Base-by-base conservation (phyloP, 2,797 vertebrate genomes). In the Lindbergichthys nudifrons region DNA sequence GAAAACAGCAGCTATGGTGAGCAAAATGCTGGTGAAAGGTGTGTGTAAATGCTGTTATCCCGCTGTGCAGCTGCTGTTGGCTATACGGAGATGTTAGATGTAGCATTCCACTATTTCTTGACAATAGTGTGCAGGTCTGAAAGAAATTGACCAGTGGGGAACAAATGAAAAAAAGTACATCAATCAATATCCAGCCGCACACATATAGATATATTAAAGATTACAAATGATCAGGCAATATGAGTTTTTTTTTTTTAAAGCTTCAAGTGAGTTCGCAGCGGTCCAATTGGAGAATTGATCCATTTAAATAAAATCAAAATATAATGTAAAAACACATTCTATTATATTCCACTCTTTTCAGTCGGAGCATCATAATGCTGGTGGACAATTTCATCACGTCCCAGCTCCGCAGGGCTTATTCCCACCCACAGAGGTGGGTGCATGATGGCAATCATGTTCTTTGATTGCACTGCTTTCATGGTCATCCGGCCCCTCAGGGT, bases 391-490 rank as follows among this genome's bases (percentile, higher is more conserved):
- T 69, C 73, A 63, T 83, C 65, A 57, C 36, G 23, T 21, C 39
- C 0, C 48, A 48, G 50, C 77, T 70, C 67, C 3, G 10, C 57
- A 14, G 71, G 60, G 50, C 9, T 70, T 19, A 16, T 41, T 59
- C 70, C 66, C 67, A 76, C 70, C 71, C 26, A 72, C 47, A 71
- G 72, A 62, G 74, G 47, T 54, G 59, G 57, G 46, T 69, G 65
- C 69, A 50, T 41, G 66, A 75, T 63, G 61, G 68, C 75, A 83
- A 68, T 83, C 66, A 45, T 61, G 45, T 65, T 70, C 65, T 83
- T 80, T 86, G 85, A 86, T 82, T 86, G 79, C 45, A 12, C 59
- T 50, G 42, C 70, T 83, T 85, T 85, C 70, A 36, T 9, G 62
- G 51, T 63, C 50, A 43, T 63, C 59, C 30, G 30, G 70, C 46